Conservation (phyloP, 2,797 vertebrate genomes). For the Glyptemys insculpta region DNA sequence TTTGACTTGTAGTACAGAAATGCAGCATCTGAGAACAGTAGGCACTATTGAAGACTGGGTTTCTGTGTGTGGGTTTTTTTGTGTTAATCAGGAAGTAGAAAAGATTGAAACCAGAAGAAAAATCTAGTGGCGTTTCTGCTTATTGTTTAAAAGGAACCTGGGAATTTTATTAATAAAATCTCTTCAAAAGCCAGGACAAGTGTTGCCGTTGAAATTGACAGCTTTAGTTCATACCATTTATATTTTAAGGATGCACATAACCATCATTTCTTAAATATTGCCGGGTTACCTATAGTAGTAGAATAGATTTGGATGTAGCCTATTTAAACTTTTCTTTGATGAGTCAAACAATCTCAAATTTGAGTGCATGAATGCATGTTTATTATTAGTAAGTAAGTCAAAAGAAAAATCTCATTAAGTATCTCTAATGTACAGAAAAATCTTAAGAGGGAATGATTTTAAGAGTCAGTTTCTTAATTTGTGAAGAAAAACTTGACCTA, state of each 20-base stretch:
- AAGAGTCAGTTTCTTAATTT: not conserved
- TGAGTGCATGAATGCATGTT: not conserved
- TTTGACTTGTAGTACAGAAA: not conserved
- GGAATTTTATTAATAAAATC: not conserved
- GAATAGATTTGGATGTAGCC: not conserved
- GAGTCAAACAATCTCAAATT: not conserved
- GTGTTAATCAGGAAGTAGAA: not conserved
- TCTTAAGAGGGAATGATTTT: not conserved
- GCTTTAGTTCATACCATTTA: not conserved
- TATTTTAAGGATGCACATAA: not conserved
- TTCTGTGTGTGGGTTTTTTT: too few species aligned
- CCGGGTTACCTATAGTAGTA: not conserved
- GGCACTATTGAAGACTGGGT: not conserved
- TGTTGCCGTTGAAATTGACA: not conserved
- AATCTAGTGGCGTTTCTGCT: not conserved
- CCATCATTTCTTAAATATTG: not conserved
- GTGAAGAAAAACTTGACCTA: not conserved
- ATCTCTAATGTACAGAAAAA: not conserved
- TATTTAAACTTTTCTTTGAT: not conserved
- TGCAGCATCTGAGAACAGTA: not conserved
- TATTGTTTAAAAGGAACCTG: not conserved
- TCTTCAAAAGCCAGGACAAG: not conserved
- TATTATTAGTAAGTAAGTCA: not conserved
- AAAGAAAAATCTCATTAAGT: not conserved
- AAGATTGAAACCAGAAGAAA: not conserved